Conservation (phyloP, 2,113 vertebrate species). For the Noturus placidus region DNA sequence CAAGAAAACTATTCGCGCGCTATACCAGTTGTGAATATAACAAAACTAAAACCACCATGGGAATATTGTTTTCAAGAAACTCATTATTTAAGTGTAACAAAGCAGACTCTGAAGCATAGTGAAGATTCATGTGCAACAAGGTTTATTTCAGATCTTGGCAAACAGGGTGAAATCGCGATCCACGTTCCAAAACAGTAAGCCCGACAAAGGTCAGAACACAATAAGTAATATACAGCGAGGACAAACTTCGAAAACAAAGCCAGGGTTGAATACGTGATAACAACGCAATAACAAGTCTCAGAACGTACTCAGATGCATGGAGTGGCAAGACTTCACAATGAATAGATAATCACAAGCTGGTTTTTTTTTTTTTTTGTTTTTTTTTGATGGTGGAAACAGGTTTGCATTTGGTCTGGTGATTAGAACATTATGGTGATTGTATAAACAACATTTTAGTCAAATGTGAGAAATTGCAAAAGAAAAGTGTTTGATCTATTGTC, state of each 20-base stretch:
- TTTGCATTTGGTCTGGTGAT: background rate
- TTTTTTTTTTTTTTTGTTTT: background rate
- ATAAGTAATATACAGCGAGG: background rate
- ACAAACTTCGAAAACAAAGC: background rate
- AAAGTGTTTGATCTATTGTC: background rate
- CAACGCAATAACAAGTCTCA: background rate
- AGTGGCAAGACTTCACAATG: background rate
- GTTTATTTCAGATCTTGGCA: constrained; percentile 19
- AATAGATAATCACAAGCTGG: background rate
- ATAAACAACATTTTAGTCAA: background rate
- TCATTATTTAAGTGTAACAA: background rate
- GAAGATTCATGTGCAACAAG: background rate
- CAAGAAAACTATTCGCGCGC: background rate
- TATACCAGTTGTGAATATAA: background rate
- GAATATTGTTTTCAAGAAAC: background rate
- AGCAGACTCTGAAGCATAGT: background rate
- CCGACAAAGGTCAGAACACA: constrained; percentile 13
- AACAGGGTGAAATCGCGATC: background rate
- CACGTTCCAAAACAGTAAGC: background rate
- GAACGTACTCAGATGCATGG: background rate
- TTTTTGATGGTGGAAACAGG: background rate
- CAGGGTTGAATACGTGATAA: background rate
- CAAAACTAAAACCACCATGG: background rate
- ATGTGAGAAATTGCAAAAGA: background rate
- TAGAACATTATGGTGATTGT: background rate